These are phyloP conservation scores for Tetropium fuscum DNA, from an alignment of 2,888 invertebrate species.

Conservation along the genomic window DNA sequence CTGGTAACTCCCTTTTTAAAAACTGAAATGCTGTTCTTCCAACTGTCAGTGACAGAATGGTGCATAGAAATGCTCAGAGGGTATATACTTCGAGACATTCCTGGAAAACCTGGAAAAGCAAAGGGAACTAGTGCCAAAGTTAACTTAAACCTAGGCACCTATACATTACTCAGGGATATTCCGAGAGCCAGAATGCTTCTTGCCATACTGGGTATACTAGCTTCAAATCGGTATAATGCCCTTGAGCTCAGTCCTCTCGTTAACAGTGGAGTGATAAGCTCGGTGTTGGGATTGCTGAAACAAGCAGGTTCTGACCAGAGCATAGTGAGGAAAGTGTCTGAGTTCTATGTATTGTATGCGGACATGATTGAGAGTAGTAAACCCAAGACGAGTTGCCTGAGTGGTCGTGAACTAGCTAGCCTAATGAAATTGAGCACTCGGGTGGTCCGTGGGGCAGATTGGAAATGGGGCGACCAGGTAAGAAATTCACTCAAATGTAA, in stretches of 20 bases:
- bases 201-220: constrained; percentile 78
- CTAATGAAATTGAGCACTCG: constrained; percentile 92
- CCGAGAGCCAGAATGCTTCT: constrained; percentile 79
- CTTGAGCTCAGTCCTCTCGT: constrained; percentile 86
- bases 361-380: constrained; percentile 70
- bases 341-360: constrained; percentile 75
- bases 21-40: constrained; percentile 77
- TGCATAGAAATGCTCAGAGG: constrained; percentile 75
- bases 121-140: constrained; percentile 70
- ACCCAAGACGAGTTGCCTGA: constrained; percentile 62
- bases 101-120: constrained; percentile 59
- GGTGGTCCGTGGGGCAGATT: constrained; percentile 90
- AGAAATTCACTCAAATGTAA: constrained; percentile 1
- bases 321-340: constrained; percentile 61
- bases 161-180: constrained; percentile 75
- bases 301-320: constrained; percentile 78
- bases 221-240: constrained; percentile 75
- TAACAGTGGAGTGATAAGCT: constrained; percentile 87
- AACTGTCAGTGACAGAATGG: constrained; percentile 80
- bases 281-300: constrained; percentile 82
- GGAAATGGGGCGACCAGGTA: constrained; percentile 97
- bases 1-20: constrained; percentile 81
- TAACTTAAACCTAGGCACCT: constrained; percentile 76
- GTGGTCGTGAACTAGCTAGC: constrained; percentile 87
- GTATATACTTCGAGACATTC: constrained; percentile 71